Conservation (phyloP, 2,797 vertebrate species). For the Channallabes apus region DNA sequence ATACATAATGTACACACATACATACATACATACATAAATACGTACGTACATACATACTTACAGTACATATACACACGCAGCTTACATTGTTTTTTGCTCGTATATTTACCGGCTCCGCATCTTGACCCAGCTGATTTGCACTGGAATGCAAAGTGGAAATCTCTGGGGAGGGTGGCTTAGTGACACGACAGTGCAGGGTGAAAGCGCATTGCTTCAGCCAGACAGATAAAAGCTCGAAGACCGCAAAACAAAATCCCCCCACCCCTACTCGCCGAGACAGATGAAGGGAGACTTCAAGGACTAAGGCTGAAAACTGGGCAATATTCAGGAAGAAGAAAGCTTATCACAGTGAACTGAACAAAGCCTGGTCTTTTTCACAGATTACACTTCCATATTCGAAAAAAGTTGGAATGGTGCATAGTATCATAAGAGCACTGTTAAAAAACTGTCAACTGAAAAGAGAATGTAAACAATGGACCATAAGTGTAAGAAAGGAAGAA, state of each 20-base stretch:
- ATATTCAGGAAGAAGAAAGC: slow-evolving; percentile 51
- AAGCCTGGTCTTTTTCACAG: slow-evolving; percentile 52
- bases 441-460: slow-evolving; percentile 35
- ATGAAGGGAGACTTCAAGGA: slow-evolving; percentile 45
- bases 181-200: slow-evolving; percentile 33
- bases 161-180: slow-evolving; percentile 32
- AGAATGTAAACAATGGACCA: slow-evolving; percentile 53
- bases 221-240: slow-evolving; percentile 49
- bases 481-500: slow-evolving; percentile 31
- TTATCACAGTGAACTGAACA: slow-evolving; percentile 70
- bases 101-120: neutral
- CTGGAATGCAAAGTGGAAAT: slow-evolving; percentile 43
- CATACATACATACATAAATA: neutral
- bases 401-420: slow-evolving; percentile 68
- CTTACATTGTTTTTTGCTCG: slow-evolving; percentile 8
- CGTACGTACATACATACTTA: neutral
- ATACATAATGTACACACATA: neutral
- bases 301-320: slow-evolving; percentile 47
- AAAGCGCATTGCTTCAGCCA: slow-evolving; percentile 43
- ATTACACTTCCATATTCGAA: slow-evolving; percentile 54
- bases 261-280: slow-evolving; percentile 28
- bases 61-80: neutral
- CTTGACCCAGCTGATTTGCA: slow-evolving; percentile 28
- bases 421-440: slow-evolving; percentile 54
- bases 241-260: slow-evolving; percentile 33